Evolutionary conservation across 2,113 vertebrate species (phyloP), one percentile per base, ranked within the genome.

Genomic region (Phalacrocorax aristotelis): DNA sequence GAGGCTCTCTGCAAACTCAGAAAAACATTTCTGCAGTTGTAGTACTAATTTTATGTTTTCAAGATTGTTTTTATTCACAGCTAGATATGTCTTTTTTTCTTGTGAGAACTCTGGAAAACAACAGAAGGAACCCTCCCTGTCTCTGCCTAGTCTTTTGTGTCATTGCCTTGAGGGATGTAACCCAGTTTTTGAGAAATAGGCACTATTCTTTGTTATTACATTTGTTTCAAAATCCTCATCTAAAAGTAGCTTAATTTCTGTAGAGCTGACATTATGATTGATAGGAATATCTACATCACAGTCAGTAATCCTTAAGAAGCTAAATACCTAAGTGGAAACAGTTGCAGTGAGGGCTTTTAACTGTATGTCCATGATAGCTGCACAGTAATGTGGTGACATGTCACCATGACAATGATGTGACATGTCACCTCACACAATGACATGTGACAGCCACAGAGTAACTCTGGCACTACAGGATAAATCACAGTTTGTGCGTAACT

Each of bases 251-350:
- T 94, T 97, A 94, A 96, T 96, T 97, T 96, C 92, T 94, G 90
- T 55, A 70, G 64, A 92, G 82, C 54, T 96, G 95, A 94, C 97
- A 95, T 93, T 66, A 66, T 95, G 94, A 97, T 97, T 96, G 95
- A 96, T 97, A 96, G 92, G 88, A 96, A 97, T 97, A 97, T 96
- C 93, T 95, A 95, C 95, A 96, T 96, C 95, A 88, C 79, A 96
- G 95, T 93, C 96, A 90, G 93, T 95, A 96, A 92, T 97, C 92
- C 94, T 97, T 97, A 89, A 90, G 92, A 96, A 97, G 89, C 90
- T 97, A 97, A 97, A 96, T 83, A 96, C 85, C 82, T 97, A 94
- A 95, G 83, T 96, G 92, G 95, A 93, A 95, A 90, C 88, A 93
- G 86, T 89, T 92, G 90, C 87, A 90, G 90, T 48, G 49, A 94